A percentile compares a stretch with the other conserved stretches of the same genome.
phyloP scores from a whole-genome alignment of 23 tunicate genomes.

The Aplidium turbinatum region DNA sequence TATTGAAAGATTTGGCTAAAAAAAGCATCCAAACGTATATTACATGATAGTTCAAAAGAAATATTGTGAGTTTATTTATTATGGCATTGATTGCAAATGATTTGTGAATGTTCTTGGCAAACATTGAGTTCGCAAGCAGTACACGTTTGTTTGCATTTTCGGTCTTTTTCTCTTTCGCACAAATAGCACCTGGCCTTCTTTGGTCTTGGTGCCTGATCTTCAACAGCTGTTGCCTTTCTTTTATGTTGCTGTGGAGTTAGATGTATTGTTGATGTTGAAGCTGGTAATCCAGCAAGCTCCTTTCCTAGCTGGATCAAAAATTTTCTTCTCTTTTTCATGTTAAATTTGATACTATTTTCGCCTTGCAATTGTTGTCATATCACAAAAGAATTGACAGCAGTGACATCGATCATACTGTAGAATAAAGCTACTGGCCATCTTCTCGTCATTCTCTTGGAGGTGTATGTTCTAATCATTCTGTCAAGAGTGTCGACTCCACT shows the following conservation, averaged over 20 bases:
- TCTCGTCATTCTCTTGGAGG: slow-evolving; percentile 31
- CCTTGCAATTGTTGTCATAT: slow-evolving; percentile 17
- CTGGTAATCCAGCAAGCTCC: slow-evolving; percentile 35
- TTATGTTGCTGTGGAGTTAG: background rate
- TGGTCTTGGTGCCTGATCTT: slow-evolving; percentile 23
- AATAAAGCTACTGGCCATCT: slow-evolving; percentile 34
- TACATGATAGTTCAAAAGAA: too few relatives aligned
- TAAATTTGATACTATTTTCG: background rate
- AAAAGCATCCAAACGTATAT: too few relatives aligned
- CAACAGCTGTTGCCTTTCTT: slow-evolving; percentile 10
- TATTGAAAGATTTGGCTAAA: too few relatives aligned
- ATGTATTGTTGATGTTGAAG: background rate
- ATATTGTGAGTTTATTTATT: too few relatives aligned
- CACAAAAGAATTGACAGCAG: slow-evolving; percentile 21
- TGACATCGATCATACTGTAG: slow-evolving; percentile 30
- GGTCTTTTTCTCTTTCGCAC: slow-evolving; percentile 22
- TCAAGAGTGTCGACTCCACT: slow-evolving; percentile 15
- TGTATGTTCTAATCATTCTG: slow-evolving; percentile 31
- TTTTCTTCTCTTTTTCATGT: slow-evolving; percentile 5
- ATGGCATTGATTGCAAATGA: too few relatives aligned
- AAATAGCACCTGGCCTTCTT: slow-evolving; percentile 24
- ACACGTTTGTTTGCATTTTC: slow-evolving; percentile 33
- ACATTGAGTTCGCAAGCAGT: slow-evolving; percentile 2
- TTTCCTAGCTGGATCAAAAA: slow-evolving; percentile 23
- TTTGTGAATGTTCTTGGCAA: slow-evolving; percentile 11